A percentile compares a stretch with the other conserved stretches of the same genome.
phyloP scores from a whole-genome alignment of 2,113 vertebrate species.

The Amazona guildingii region DNA sequence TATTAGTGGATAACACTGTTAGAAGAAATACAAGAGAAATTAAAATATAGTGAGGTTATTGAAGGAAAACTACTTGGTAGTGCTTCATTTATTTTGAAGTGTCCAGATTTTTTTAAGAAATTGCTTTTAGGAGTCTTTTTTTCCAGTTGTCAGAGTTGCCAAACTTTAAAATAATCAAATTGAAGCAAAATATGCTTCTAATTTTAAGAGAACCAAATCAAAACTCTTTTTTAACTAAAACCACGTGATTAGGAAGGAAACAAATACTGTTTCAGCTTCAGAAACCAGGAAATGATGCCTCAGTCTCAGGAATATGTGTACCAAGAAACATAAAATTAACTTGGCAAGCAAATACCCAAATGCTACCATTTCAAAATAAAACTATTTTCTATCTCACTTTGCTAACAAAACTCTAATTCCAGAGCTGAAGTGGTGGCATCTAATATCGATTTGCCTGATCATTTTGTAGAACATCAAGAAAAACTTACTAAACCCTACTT shows the following conservation, averaged over 20 bases:
- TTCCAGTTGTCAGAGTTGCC: not conserved
- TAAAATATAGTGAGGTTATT: not conserved
- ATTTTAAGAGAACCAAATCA: not conserved
- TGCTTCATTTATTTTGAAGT: not conserved
- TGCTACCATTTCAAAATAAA: not conserved
- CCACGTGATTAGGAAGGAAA: slow-evolving; percentile 35
- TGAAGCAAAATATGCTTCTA: not conserved
- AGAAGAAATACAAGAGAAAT: not conserved
- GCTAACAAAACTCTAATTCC: not conserved
- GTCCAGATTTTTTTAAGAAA: not conserved
- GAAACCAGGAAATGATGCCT: slow-evolving; percentile 40
- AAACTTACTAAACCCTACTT: not conserved
- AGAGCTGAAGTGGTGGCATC: not conserved
- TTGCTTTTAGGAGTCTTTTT: not conserved
- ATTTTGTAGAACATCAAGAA: accelerated
- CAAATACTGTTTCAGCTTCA: slow-evolving; percentile 25
- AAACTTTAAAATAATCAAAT: not conserved
- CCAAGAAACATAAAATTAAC: slow-evolving; percentile 18
- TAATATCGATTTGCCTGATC: not conserved
- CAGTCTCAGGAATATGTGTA: not conserved
- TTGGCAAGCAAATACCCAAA: not conserved
- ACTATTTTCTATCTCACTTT: not conserved
- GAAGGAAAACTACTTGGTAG: not conserved
- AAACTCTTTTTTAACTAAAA: slow-evolving; percentile 35
- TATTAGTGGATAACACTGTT: not conserved